Conservation (phyloP, 2,797 vertebrate genomes). For the Agapornis canus region DNA sequence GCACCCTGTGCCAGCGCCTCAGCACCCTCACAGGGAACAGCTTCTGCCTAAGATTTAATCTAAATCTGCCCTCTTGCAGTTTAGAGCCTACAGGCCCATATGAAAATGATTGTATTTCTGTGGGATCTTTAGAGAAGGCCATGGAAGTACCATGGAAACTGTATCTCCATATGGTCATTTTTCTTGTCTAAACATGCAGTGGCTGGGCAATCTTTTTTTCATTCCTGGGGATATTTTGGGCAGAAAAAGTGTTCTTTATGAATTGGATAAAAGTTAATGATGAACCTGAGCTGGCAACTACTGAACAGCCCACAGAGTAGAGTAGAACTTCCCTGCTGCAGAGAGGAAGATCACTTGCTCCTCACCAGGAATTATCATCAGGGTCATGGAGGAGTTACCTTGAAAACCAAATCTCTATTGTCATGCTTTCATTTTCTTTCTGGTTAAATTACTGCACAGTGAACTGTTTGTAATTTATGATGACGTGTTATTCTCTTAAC, state of each 20-base stretch:
- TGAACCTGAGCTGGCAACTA: background rate
- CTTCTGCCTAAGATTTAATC: background rate
- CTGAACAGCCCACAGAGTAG: background rate
- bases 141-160: background rate
- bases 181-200: background rate
- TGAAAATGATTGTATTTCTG: background rate
- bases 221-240: background rate
- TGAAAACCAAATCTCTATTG: background rate
- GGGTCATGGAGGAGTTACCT: background rate
- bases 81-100: background rate
- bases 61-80: background rate
- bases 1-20: background rate
- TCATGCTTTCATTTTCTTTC: background rate
- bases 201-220: background rate
- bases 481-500: background rate
- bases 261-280: background rate
- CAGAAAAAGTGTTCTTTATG: background rate
- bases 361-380: background rate
- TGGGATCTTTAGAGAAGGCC: background rate
- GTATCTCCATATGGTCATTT: background rate
- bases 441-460: background rate
- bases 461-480: background rate
- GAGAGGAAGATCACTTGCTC: background rate
- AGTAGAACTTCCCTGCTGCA: background rate
- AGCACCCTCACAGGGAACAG: background rate